A percentile compares a stretch with the other conserved stretches of the same genome.
Conservation (phyloP, 2,888 invertebrate species). For the Tinea semifulvella region DNA sequence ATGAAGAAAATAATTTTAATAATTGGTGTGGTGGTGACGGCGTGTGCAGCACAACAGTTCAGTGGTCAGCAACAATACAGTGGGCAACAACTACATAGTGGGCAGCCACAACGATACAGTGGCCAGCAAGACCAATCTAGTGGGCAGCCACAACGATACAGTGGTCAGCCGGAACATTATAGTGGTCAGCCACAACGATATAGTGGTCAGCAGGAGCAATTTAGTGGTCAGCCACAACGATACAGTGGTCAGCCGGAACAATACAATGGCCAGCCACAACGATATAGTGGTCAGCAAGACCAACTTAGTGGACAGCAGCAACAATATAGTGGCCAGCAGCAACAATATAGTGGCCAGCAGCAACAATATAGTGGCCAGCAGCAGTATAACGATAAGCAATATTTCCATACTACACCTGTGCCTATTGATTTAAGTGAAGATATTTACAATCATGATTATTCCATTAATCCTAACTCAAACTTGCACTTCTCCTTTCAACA, state of each 20-base stretch:
- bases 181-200: constrained; percentile 1
- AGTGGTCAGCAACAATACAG: neutral
- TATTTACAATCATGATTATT: constrained; percentile 13
- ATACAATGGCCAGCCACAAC: neutral
- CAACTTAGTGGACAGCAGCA: neutral
- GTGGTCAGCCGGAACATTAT: neutral
- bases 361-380: neutral
- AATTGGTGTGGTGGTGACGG: neutral
- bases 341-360: neutral
- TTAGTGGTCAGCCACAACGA: too few relatives aligned
- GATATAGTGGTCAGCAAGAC: neutral
- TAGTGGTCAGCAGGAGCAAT: neutral
- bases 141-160: too few relatives aligned
- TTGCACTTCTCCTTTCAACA: constrained; percentile 32
- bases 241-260: neutral
- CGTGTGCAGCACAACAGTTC: neutral
- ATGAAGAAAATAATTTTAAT: neutral
- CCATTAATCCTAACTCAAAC: constrained; percentile 24
- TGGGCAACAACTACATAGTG: too few relatives aligned
- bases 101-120: neutral
- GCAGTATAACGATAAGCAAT: neutral
- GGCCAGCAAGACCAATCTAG: too few relatives aligned
- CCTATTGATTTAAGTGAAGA: constrained; percentile 13
- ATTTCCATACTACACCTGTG: neutral
- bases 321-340: neutral